phyloP scores from a whole-genome alignment of 2,113 vertebrate species.

The Chascanopsetta lugubris region DNA sequence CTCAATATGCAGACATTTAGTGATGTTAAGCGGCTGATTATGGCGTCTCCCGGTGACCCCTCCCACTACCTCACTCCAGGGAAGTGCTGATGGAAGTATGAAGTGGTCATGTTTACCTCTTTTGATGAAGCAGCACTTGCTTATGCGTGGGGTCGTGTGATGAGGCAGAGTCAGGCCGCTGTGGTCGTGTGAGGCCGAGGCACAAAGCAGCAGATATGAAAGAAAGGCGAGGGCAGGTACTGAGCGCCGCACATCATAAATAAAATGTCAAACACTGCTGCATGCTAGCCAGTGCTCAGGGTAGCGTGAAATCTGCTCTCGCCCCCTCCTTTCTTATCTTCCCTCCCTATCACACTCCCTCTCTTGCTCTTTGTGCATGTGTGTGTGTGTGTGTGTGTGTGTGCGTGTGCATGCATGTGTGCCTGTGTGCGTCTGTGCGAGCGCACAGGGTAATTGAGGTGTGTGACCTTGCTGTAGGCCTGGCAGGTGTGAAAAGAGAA shows the following conservation, averaged over 20 bases:
- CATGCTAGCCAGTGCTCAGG: conserved; percentile 71
- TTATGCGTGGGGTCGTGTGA: background rate
- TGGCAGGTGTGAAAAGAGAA: conserved; percentile 73
- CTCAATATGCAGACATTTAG: conserved; percentile 22
- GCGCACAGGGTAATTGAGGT: conserved; percentile 69
- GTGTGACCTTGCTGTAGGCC: conserved; percentile 78
- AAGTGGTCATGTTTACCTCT: too few species aligned
- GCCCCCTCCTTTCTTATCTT: conserved; percentile 62
- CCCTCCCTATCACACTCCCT: conserved; percentile 42
- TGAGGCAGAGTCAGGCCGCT: background rate
- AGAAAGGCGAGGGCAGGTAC: conserved; percentile 33
- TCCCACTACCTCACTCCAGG: conserved; percentile 10
- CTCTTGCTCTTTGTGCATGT: conserved; percentile 42
- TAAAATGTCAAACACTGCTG: conserved; percentile 75
- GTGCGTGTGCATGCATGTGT: too few species aligned
- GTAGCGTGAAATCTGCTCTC: conserved; percentile 74
- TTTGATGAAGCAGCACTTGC: too few species aligned
- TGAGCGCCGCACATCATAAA: conserved; percentile 75
- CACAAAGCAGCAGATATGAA: conserved; percentile 42
- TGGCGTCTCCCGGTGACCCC: background rate
- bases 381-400: background rate
- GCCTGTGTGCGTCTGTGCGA: conserved; percentile 26
- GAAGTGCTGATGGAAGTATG: background rate
- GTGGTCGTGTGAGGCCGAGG: conserved; percentile 9
- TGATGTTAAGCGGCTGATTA: conserved; percentile 28